phyloP scores from a whole-genome alignment of 2,888 invertebrate genomes.

The Beris chalybata region DNA sequence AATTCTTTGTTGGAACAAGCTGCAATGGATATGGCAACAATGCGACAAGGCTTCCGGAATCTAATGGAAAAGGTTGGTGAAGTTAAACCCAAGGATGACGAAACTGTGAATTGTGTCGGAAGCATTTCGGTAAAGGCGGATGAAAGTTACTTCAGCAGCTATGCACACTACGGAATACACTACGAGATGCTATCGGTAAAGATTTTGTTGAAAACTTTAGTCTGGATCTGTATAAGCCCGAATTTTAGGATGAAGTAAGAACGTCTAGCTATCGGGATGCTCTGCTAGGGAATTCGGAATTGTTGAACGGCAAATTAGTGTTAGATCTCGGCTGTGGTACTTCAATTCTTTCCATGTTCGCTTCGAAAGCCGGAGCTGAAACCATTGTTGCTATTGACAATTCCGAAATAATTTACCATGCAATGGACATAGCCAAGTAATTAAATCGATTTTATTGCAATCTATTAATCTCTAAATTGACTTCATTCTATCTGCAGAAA shows the following conservation, averaged over 20 bases:
- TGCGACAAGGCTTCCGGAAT: conserved; percentile 48
- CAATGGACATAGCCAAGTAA: conserved; percentile 90
- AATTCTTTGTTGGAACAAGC: conserved; percentile 63
- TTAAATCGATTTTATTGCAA: conserved; percentile 1
- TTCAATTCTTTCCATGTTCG: conserved; percentile 97
- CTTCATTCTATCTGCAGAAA: conserved; percentile 44
- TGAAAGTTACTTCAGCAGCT: conserved; percentile 78
- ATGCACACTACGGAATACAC: conserved; percentile 90
- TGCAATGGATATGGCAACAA: conserved; percentile 51
- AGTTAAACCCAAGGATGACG: conserved; percentile 46
- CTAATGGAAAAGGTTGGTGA: conserved; percentile 42
- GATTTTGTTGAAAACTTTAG: too few species aligned
- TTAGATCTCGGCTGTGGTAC: conserved; percentile 98
- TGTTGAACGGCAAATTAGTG: conserved; percentile 75
- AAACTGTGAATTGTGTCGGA: conserved; percentile 49
- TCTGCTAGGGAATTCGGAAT: conserved; percentile 70
- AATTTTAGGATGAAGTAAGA: conserved; percentile 71
- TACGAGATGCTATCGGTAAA: conserved; percentile 76
- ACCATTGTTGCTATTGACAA: conserved; percentile 93
- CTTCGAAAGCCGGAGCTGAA: conserved; percentile 89
- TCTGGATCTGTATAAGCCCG: not conserved
- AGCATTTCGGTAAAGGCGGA: conserved; percentile 67
- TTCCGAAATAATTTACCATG: conserved; percentile 93
- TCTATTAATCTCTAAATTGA: not conserved
- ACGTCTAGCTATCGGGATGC: conserved; percentile 88